These are phyloP conservation scores for Recurvirostra avosetta DNA, from an alignment of 2,113 vertebrate genomes.

Conservation along the genomic window DNA sequence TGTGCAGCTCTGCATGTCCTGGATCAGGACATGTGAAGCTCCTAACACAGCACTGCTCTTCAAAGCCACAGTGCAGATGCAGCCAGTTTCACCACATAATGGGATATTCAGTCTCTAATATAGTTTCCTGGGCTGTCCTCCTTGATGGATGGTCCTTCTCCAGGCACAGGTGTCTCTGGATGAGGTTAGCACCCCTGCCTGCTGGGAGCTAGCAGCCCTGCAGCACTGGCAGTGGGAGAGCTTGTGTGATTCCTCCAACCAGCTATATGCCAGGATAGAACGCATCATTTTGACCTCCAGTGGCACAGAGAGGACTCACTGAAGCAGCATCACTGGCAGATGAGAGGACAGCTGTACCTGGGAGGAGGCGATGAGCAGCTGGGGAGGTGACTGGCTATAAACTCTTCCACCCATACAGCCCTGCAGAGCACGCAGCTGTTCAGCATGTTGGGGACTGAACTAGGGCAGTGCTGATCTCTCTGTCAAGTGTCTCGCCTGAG, in stretches of 20 bases:
- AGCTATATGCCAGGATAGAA: not conserved
- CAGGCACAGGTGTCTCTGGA: not conserved
- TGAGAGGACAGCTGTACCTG: not conserved
- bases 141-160: not conserved
- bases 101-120: not conserved
- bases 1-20: not conserved
- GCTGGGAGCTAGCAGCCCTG: not conserved
- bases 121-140: not conserved
- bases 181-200: not conserved
- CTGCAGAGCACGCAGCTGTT: not conserved
- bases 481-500: not conserved
- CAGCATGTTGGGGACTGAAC: not conserved
- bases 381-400: not conserved
- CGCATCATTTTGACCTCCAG: not conserved
- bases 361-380: not conserved
- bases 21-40: not conserved
- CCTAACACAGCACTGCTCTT: not conserved
- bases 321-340: not conserved
- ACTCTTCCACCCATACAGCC: not conserved
- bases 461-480: not conserved
- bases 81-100: not conserved
- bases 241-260: not conserved
- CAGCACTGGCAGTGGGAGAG: not conserved
- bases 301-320: not conserved
- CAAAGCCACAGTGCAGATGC: not conserved